These are phyloP conservation scores for Albula goreensis DNA, from an alignment of 2,113 vertebrate species.

Conservation along the genomic window DNA sequence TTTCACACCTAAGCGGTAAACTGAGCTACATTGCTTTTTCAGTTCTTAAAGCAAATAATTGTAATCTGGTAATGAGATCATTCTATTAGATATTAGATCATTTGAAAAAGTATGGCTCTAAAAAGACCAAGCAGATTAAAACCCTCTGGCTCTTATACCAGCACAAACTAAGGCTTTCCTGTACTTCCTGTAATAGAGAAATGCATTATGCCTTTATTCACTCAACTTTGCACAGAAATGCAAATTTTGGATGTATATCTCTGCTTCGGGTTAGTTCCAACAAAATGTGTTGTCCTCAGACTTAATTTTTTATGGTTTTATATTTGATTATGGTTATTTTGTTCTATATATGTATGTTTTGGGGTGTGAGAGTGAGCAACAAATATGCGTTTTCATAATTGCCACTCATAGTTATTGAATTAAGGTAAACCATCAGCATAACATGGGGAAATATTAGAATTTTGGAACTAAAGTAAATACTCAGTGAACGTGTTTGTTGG, in stretches of 20 bases:
- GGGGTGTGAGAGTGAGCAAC: slow-evolving; percentile 45
- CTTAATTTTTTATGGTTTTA: slow-evolving; percentile 36
- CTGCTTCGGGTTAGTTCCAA: slow-evolving; percentile 18
- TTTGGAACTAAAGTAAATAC: slow-evolving; percentile 34
- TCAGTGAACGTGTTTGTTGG: slow-evolving; percentile 34
- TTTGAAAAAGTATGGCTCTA: neutral
- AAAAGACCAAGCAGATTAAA: neutral
- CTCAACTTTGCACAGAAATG: slow-evolving; percentile 60
- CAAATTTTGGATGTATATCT: slow-evolving; percentile 52
- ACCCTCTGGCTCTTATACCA: slow-evolving; percentile 42
- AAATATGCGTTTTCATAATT: slow-evolving; percentile 46
- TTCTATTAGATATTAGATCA: neutral
- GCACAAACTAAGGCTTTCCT: slow-evolving; percentile 51
- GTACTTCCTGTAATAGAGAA: slow-evolving; percentile 28
- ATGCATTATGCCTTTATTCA: slow-evolving; percentile 40
- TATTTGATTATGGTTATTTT: slow-evolving; percentile 40
- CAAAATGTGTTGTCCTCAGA: slow-evolving; percentile 19
- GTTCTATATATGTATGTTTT: slow-evolving; percentile 48
- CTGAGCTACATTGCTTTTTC: neutral
- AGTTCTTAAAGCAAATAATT: neutral
- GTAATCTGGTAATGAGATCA: neutral
- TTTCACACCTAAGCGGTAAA: neutral
- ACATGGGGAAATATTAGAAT: slow-evolving; percentile 8
- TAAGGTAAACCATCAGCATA: slow-evolving; percentile 21
- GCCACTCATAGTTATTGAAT: slow-evolving; percentile 49